A percentile compares a stretch with the other conserved stretches of the same genome.
Evolutionary conservation across 2,888 invertebrate genomes (phyloP).

Genomic region (Spicauda simplicius): DNA sequence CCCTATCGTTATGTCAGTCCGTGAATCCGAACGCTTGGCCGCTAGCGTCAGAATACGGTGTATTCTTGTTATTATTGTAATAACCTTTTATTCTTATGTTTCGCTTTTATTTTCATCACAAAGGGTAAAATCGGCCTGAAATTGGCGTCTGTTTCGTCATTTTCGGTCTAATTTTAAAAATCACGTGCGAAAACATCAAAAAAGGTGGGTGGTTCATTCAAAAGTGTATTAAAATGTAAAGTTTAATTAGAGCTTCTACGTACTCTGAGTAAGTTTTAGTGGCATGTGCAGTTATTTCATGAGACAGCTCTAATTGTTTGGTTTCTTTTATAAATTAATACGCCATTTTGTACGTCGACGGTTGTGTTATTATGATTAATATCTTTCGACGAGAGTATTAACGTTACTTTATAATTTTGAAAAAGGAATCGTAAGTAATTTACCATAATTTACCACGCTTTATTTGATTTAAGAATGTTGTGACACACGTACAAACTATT

Average conservation of each 20-base stretch:
- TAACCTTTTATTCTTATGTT: conserved; percentile 76
- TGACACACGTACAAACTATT: conserved; percentile 29
- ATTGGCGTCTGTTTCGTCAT: conserved; percentile 44
- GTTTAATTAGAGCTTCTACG: conserved; percentile 68
- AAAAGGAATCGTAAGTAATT: conserved; percentile 26
- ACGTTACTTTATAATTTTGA: neutral
- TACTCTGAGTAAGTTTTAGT: conserved; percentile 65
- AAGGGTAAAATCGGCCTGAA: conserved; percentile 57
- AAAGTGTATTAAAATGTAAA: conserved; percentile 56
- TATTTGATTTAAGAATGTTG: conserved; percentile 11
- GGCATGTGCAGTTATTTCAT: conserved; percentile 79
- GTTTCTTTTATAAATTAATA: conserved; percentile 61
- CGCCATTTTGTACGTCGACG: conserved; percentile 69
- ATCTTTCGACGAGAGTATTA: neutral
- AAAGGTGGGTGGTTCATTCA: conserved; percentile 74
- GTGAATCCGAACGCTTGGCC: neutral
- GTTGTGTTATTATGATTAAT: conserved; percentile 1
- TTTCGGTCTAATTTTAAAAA: conserved; percentile 48
- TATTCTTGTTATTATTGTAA: conserved; percentile 75
- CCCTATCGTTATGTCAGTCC: too few species aligned
- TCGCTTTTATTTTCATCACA: conserved; percentile 65
- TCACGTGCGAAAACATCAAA: conserved; percentile 47
- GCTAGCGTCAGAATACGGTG: conserved; percentile 24
- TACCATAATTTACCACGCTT: conserved; percentile 4
- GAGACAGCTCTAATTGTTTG: conserved; percentile 73